Evolutionary conservation across 2,888 invertebrate species (phyloP).

Genomic region (Lithophane leautieri): DNA sequence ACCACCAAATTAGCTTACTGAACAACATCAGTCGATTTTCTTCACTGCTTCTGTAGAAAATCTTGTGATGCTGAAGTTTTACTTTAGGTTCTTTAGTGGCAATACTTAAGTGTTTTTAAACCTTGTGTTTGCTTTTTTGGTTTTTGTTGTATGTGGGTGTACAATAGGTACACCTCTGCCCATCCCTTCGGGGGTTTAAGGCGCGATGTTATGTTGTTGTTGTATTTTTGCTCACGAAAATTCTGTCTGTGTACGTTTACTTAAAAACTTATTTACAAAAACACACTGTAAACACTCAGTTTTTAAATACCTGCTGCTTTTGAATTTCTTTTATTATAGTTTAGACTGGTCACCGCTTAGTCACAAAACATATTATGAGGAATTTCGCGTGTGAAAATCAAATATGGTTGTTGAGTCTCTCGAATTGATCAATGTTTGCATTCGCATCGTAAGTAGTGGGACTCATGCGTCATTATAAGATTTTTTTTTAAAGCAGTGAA

Average conservation of each 20-base stretch:
- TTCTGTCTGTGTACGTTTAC: neutral
- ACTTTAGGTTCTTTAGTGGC: neutral
- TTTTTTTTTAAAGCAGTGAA: slow-evolving; percentile 30
- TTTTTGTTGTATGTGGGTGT: too few relatives aligned
- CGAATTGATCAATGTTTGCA: slow-evolving; percentile 68
- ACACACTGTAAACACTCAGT: neutral
- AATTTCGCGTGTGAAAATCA: slow-evolving; percentile 72
- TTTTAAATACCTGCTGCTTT: neutral
- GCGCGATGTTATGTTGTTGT: too few relatives aligned
- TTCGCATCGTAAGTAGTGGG: slow-evolving; percentile 58
- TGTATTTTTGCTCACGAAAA: neutral
- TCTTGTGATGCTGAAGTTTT: neutral
- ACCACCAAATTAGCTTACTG: slow-evolving; percentile 56
- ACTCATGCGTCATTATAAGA: slow-evolving; percentile 51
- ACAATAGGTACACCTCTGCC: too few relatives aligned
- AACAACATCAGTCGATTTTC: slow-evolving; percentile 46
- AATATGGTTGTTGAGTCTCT: slow-evolving; percentile 64
- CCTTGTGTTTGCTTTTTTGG: too few relatives aligned
- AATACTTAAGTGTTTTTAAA: neutral
- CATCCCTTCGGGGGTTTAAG: too few relatives aligned
- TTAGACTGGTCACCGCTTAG: slow-evolving; percentile 28
- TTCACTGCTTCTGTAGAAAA: slow-evolving; percentile 23
- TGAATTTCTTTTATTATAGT: slow-evolving; percentile 19
- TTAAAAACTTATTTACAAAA: neutral
- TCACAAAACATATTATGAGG: slow-evolving; percentile 44